phyloP scores from a whole-genome alignment of 1,140 invertebrate genomes.

The Lethocerus indicus region DNA sequence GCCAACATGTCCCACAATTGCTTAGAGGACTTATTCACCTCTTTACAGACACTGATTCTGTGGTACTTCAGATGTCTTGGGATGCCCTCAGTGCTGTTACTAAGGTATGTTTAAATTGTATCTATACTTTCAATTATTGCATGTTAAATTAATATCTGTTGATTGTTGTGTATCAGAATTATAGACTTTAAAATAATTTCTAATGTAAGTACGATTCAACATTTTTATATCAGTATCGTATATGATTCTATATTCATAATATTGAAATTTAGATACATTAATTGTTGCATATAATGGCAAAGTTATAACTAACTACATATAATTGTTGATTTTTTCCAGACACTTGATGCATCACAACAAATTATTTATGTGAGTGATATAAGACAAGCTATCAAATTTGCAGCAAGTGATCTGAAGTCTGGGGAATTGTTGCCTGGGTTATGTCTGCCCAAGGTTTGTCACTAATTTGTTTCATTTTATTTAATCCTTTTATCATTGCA shows the following conservation, averaged over 20 bases:
- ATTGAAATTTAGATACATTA: no score
- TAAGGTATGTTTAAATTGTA: conserved; percentile 34
- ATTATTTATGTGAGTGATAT: conserved; percentile 73
- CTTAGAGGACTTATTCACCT: conserved; percentile 72
- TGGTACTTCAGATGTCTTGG: conserved; percentile 72
- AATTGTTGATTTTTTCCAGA: conserved; percentile 27
- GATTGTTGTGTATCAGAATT: background rate
- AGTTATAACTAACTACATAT: background rate
- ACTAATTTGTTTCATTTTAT: background rate
- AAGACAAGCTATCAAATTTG: conserved; percentile 77
- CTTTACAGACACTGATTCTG: conserved; percentile 54
- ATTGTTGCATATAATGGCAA: no score
- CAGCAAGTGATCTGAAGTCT: conserved; percentile 69
- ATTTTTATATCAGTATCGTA: background rate
- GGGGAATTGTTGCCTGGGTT: conserved; percentile 78
- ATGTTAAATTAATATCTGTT: background rate
- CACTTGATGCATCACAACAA: conserved; percentile 62
- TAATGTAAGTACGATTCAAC: background rate
- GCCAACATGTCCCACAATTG: conserved; percentile 72
- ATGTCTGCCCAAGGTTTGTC: conserved; percentile 60
- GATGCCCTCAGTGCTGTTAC: conserved; percentile 80
- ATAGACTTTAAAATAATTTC: background rate
- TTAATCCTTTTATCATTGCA: background rate
- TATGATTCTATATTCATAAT: no score
- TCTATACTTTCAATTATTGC: background rate